Evolutionary conservation across 2,113 vertebrate genomes (phyloP), one percentile per base, ranked within the genome.

Genomic region (Bos indicus): DNA sequence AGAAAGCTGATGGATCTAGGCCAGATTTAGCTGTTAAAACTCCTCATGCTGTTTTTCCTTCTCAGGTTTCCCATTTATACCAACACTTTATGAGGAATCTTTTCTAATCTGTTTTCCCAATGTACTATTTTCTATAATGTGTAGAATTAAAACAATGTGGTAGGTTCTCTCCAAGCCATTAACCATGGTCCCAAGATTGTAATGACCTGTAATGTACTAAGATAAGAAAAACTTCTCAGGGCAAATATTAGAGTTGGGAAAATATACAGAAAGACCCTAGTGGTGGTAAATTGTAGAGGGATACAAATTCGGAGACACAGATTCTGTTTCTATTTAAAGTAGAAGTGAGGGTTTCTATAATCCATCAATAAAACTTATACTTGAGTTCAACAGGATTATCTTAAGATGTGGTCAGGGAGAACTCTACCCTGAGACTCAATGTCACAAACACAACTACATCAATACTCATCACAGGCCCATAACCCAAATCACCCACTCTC

Each of bases 91-190:
- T 51, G 33, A 62, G 46, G 17, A 94, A 94, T 84, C 10, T 74
- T 95, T 97, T 95, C 77, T 95, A 95, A 90, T 94, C 59, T 88
- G 94, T 94, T 60, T 33, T 12, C n/a, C 59, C 54, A 92, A 78
- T 43, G 48, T 77, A 91, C 23, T 95, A 84, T 46, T 54, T 93
- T 95, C 56, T 89, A 83, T 95, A 96, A 90, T 62, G 40, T 87
- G 14, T 5, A 94, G n/a, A 97, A 93, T 81, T 95, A 95, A 97
- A 94, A 93, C 59, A 96, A 86, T 43, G 43, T 90, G 12, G 36
- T n/a, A 86, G 40, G 43, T 90, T 86, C 60, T 92, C 81, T 95
- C 6, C 51, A 96, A 95, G 67, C 17, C 90, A 83, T 83, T 96
- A 95, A 91, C 33, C 36, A 87, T n/a, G 88, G 57, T 89, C 60